Evolutionary conservation across 2,888 invertebrate species (phyloP), one percentile per base, ranked within the genome.

Genomic region (Erebia ligea): DNA sequence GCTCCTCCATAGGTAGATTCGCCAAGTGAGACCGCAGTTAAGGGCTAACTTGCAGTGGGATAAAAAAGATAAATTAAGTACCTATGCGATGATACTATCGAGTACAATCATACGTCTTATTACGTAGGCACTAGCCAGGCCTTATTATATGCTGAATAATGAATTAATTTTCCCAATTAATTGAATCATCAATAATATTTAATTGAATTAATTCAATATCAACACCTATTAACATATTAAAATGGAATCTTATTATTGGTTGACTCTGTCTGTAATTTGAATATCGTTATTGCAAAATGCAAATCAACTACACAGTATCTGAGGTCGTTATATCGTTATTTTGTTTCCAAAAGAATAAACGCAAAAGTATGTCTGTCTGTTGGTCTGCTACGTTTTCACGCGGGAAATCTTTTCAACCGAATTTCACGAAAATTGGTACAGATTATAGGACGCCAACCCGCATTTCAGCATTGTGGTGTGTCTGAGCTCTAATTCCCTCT

Each of bases 91-190:
- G 17, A 10, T 45, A 45, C 45, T 8, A 34, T 34, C 6, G 6
- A 5, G 11, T 45, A 45, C 2, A 1, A 17, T 9, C 3, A 17
- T 9, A 8, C 6, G 10, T 19, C 9, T 54, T 2, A 54, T 54
- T 54, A 19, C 4, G 19, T 19, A 52, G 52, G 17, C 17, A 34
- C 5, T 34, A 34, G 34, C 34, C 5, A 19, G 17, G 19, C 19
- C 10, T 19, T 10, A 52, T 54, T 54, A 19, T 52, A 52, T 54
- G 19, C 17, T 9, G 54, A 54, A 54, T 54, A 10, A 54, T 19
- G 17, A 54, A 54, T 54, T 19, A 19, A 54, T 54, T 54, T 54
- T 54, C 54, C 54, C 54, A 19, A 54, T 54, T 17, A 54, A 54
- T 8, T 54, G 19, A 54, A 54, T 17, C 19, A 54, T 17, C 54